Conservation (phyloP, 2,113 vertebrate genomes). For the Oreochromis aureus region DNA sequence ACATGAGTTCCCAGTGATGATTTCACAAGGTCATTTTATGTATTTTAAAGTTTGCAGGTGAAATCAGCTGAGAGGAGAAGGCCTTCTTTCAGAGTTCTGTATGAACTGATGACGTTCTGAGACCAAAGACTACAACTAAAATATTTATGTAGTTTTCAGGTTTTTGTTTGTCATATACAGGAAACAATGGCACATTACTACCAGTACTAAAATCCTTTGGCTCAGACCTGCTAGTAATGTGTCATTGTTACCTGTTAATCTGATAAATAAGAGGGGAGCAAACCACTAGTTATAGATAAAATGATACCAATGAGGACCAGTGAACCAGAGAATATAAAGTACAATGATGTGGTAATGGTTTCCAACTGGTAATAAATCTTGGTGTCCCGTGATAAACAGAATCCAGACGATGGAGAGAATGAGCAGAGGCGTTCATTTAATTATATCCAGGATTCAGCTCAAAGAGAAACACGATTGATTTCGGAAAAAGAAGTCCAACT, state of each 20-base stretch:
- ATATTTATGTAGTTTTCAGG: not conserved
- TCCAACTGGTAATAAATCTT: not conserved
- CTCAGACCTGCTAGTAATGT: not conserved
- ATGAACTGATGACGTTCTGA: not conserved
- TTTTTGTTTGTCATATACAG: not conserved
- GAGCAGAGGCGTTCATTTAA: not conserved
- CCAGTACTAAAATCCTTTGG: not conserved
- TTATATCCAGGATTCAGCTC: not conserved
- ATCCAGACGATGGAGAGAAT: not conserved
- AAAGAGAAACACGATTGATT: not conserved
- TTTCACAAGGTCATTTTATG: not conserved
- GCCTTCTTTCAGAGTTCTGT: not conserved
- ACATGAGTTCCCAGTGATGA: rapidly evolving
- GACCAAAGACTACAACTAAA: not conserved
- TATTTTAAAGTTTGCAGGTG: not conserved
- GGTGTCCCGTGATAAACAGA: not conserved
- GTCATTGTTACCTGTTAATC: not conserved
- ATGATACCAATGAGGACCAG: not conserved
- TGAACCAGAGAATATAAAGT: not conserved
- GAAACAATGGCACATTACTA: not conserved
- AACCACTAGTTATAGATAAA: not conserved
- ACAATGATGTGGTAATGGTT: not conserved
- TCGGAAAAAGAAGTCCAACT: not conserved
- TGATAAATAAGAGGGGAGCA: not conserved
- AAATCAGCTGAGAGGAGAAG: not conserved